Evolutionary conservation across 2,888 invertebrate genomes (phyloP), one percentile per base, ranked within the genome.

Genomic region (Leptothorax acervorum): DNA sequence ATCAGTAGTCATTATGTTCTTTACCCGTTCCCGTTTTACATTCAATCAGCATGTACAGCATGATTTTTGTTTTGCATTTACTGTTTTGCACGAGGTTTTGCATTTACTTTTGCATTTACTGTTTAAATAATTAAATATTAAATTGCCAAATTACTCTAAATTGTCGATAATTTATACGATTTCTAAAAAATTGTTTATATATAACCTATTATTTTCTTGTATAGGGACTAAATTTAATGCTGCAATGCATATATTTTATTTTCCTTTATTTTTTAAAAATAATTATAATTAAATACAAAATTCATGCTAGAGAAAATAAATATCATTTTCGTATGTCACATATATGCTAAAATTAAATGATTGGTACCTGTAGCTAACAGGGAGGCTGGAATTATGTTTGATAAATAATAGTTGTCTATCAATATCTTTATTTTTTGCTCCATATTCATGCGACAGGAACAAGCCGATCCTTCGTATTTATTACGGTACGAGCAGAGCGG

Each of bases 401-500:
- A 42, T 31, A 66, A 78, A 78, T 55, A 45, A 45, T 45, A 42
- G 42, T 42, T 12, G 42, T 6, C n/a, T 9, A 39, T 60, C 57
- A 51, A 35, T 48, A 18, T 18, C 23, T 48, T 53, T 31, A 15
- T 75, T 42, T 66, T 70, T 75, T 63, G 62, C n/a, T 83, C 9
- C 48, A 73, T 82, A 78, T 84, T 85, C 86, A 84, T 53, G 62
- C 48, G 79, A 53, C 68, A 84, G 68, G 75, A 87, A 83, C 84
- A 86, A 79, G 84, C 65, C 51, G 83, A 82, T 74, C 35, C 74
- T 65, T 45, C 62, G 84, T 84, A 90, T 88, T 85, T 90, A 86
- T 90, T 84, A 86, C 60, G 66, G 15, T 23, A 23, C 65, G 62
- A 70, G 51, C 83, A n/a, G 53, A 85, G 70, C 45, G 76, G 63